Conservation (phyloP, 2,797 vertebrate genomes). For the Clarias platycephalus region DNA sequence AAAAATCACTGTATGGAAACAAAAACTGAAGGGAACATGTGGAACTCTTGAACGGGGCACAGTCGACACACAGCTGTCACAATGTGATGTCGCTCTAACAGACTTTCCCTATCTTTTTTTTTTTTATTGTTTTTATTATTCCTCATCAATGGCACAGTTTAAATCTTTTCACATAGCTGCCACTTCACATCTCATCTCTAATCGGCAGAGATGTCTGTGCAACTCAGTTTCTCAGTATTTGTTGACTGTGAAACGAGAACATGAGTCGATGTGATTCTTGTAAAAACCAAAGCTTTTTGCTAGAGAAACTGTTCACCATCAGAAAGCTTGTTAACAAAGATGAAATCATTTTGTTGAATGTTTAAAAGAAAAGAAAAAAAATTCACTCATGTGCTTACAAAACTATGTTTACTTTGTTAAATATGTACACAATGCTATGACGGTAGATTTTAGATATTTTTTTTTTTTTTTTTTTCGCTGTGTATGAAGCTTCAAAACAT, state of each 20-base stretch:
- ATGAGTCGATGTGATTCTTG: slow-evolving; percentile 54
- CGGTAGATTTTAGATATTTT: slow-evolving; percentile 71
- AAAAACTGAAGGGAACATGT: slow-evolving; percentile 52
- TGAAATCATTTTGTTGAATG: slow-evolving; percentile 57
- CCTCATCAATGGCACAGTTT: slow-evolving; percentile 45
- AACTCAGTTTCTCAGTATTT: slow-evolving; percentile 48
- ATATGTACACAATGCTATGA: slow-evolving; percentile 71
- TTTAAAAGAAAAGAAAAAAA: slow-evolving; percentile 31
- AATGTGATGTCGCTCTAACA: slow-evolving; percentile 45
- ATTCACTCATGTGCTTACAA: slow-evolving; percentile 62
- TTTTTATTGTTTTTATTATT: too few relatives aligned
- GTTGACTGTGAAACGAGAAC: slow-evolving; percentile 57
- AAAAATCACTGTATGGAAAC: slow-evolving; percentile 35
- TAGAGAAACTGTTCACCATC: slow-evolving; percentile 38
- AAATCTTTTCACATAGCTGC: slow-evolving; percentile 42
- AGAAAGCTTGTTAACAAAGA: slow-evolving; percentile 55
- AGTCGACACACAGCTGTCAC: slow-evolving; percentile 53
- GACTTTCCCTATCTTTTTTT: slow-evolving; percentile 1
- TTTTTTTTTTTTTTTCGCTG: slow-evolving; percentile 58
- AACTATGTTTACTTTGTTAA: slow-evolving; percentile 69
- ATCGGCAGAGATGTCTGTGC: slow-evolving; percentile 37
- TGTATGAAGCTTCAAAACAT: slow-evolving; percentile 68
- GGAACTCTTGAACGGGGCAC: slow-evolving; percentile 44
- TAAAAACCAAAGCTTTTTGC: slow-evolving; percentile 67
- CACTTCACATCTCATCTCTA: slow-evolving; percentile 38